Evolutionary conservation across 2,888 invertebrate species (phyloP), one percentile per base, ranked within the genome.

Genomic region (Callyntrura sp.): DNA sequence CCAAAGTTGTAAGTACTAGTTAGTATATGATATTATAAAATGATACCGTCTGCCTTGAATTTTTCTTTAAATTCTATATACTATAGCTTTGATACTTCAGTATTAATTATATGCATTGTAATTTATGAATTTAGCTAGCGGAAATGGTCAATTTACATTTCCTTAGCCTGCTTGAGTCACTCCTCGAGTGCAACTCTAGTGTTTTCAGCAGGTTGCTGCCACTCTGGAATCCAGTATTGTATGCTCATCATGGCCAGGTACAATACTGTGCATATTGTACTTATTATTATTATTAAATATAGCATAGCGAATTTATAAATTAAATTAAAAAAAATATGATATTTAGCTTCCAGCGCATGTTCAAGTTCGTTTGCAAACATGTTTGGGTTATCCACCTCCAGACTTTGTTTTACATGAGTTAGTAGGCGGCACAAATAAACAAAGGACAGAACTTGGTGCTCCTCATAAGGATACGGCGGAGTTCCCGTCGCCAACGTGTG

Each of bases 121-220:
- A 82, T 0, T 70, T 43, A 35, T 45, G 62, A 20, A 51, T 43
- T 65, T 2, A 99, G 98, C 95, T 99, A 90, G 98, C 99, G 0
- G 99, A 99, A 95, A 99, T 98, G 95, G 99, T 99, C 11, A 99
- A 99, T 94, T 95, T 99, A 1, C 99, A 99, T 94, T 99, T 99
- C 94, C 95, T 99, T 91, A 98, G 98, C 94, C 96, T 99, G 91
- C 96, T 99, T 94, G 99, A 99, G 95, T 98, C 99, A 0, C 95
- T 99, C 2, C 96, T 98, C 94, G 99, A 99, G 94, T 98, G 98
- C 93, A 98, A 98, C 94, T 98, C 99, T 0, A 98, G 98, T 0
- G 96, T 99, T 48, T 96, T 99, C 3, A 97, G 97, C 93, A 98
- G 98, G 95, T 95, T 99, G 79, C 95, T 99, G 93, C 99, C 99